Conservation (phyloP, 2,113 vertebrate species). For the Zeus faber region DNA sequence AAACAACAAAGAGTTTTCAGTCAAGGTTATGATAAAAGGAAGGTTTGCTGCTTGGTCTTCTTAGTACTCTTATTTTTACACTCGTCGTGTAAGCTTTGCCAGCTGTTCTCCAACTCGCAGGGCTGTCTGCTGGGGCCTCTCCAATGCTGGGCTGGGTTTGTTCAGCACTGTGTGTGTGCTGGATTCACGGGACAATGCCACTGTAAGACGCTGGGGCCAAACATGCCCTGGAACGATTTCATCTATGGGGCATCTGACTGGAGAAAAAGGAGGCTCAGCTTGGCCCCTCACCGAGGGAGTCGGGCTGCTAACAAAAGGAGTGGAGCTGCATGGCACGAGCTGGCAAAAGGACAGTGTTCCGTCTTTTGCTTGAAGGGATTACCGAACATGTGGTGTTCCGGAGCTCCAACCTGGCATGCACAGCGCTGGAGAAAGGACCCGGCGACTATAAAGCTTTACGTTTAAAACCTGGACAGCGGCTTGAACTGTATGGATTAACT, state of each 20-base stretch:
- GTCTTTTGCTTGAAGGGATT: constrained; percentile 62
- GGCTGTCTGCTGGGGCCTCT: constrained; percentile 44
- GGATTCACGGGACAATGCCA: constrained; percentile 55
- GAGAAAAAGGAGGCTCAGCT: constrained; percentile 53
- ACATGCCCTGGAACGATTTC: constrained; percentile 58
- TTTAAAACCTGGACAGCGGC: constrained; percentile 27
- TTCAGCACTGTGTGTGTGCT: constrained; percentile 41
- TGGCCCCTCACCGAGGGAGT: constrained; percentile 53
- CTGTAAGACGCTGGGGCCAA: constrained; percentile 56
- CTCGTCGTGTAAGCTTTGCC: constrained; percentile 32
- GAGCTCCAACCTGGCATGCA: constrained; percentile 52
- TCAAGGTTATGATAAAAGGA: too few species aligned
- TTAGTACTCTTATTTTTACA: too few species aligned
- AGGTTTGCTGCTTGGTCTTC: too few species aligned
- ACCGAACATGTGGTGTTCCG: constrained; percentile 56
- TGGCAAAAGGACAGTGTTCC: constrained; percentile 59
- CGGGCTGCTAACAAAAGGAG: constrained; percentile 49
- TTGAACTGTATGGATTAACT: constrained; percentile 51
- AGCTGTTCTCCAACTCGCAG: constrained; percentile 33
- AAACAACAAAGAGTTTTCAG: too few species aligned
- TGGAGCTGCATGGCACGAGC: constrained; percentile 54
- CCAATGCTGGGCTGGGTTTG: constrained; percentile 52
- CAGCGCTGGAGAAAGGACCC: constrained; percentile 43
- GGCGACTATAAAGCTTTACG: constrained; percentile 12
- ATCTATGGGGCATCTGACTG: constrained; percentile 62